These are phyloP conservation scores for Eriocheir sinensis DNA, from an alignment of 1,140 invertebrate genomes.

Conservation along the genomic window DNA sequence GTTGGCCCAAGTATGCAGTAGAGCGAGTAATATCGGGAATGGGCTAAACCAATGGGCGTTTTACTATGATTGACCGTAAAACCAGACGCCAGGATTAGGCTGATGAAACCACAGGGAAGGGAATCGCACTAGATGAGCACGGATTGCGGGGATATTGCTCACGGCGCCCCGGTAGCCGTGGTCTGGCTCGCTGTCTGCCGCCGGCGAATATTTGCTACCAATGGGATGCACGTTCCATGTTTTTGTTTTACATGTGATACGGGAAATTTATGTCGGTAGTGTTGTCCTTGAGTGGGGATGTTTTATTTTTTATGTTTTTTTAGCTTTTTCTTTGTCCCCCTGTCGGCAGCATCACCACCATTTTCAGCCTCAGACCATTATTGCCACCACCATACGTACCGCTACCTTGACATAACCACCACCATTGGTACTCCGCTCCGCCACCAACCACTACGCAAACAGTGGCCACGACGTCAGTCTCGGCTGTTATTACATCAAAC, in stretches of 20 bases:
- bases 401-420: not conserved
- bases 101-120: slow-evolving; percentile 55
- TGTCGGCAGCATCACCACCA: too few relatives aligned
- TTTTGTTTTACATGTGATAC: not conserved
- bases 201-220: not conserved
- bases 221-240: not conserved
- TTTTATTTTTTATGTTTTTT: not conserved
- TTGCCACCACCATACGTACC: not conserved
- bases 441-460: too few relatives aligned
- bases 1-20: slow-evolving; percentile 48
- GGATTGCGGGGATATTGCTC: not conserved
- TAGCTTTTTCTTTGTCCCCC: not conserved
- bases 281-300: not conserved
- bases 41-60: slow-evolving; percentile 58
- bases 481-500: not conserved
- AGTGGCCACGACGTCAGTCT: too few relatives aligned
- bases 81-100: slow-evolving; percentile 37
- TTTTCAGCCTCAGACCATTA: not conserved
- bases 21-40: slow-evolving; percentile 59
- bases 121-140: slow-evolving; percentile 18
- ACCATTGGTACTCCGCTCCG: too few relatives aligned
- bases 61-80: slow-evolving; percentile 62
- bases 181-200: slow-evolving; percentile 3
- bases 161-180: not conserved
- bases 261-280: not conserved